phyloP scores from a whole-genome alignment of 2,888 invertebrate genomes.

The Euclidia mi region DNA sequence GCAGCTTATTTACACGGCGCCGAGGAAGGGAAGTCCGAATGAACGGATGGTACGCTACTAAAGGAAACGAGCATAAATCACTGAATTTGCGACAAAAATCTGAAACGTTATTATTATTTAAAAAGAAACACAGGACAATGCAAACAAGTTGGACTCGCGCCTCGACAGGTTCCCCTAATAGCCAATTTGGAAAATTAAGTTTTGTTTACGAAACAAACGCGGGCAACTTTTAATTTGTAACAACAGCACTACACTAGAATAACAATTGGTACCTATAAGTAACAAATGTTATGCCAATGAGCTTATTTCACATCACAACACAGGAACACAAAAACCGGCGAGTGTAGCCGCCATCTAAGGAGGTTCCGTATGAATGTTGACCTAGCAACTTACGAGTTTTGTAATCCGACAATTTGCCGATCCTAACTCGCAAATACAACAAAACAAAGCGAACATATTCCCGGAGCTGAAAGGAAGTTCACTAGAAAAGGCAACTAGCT shows the following conservation, averaged over 20 bases:
- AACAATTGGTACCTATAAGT: constrained; percentile 68
- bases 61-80: constrained; percentile 84
- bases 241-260: constrained; percentile 66
- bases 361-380: constrained; percentile 81
- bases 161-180: constrained; percentile 67
- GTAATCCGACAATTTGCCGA: constrained; percentile 87
- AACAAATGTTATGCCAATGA: constrained; percentile 71
- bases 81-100: constrained; percentile 80
- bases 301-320: constrained; percentile 73
- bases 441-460: constrained; percentile 87
- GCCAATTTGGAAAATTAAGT: constrained; percentile 72
- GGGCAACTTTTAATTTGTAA: constrained; percentile 67
- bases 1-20: constrained; percentile 83
- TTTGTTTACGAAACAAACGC: constrained; percentile 67
- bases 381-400: constrained; percentile 85
- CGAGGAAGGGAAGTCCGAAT: constrained; percentile 80
- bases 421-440: constrained; percentile 87
- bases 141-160: constrained; percentile 61
- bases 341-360: constrained; percentile 72
- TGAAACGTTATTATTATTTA: constrained; percentile 77
- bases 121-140: constrained; percentile 73
- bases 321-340: constrained; percentile 73
- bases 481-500: constrained; percentile 86
- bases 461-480: constrained; percentile 84
- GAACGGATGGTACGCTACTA: constrained; percentile 76